These are phyloP conservation scores for Engystomops pustulosus DNA, from an alignment of 2,113 vertebrate genomes.

Conservation along the genomic window DNA sequence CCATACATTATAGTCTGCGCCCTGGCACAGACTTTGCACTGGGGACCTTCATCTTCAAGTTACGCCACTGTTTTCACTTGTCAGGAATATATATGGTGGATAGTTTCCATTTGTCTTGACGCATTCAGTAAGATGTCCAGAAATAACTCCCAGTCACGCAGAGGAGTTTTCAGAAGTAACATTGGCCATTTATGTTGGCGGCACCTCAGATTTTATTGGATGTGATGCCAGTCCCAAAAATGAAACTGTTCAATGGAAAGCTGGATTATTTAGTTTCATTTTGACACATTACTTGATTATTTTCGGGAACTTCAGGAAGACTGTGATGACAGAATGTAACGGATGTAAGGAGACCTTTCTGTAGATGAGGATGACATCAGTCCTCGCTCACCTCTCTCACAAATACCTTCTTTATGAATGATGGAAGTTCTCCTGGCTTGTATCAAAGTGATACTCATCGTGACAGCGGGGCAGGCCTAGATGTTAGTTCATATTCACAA, in stretches of 20 bases:
- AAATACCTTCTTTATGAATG: slow-evolving; percentile 21
- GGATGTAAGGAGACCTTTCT: neutral
- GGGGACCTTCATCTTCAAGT: too few relatives aligned
- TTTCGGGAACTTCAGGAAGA: neutral
- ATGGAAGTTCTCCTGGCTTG: neutral
- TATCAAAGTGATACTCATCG: neutral
- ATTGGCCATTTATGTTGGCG: slow-evolving; percentile 19
- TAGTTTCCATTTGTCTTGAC: neutral
- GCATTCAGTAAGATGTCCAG: neutral
- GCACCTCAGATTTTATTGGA: neutral
- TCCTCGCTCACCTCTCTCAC: neutral
- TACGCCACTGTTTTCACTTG: too few relatives aligned
- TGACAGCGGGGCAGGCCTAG: neutral
- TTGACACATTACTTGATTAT: slow-evolving; percentile 14
- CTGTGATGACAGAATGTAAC: neutral
- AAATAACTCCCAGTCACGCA: neutral
- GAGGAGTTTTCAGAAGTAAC: neutral
- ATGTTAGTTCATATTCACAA: neutral
- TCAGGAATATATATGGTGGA: neutral
- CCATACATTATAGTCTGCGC: too few relatives aligned
- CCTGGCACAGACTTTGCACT: too few relatives aligned
- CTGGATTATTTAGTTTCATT: neutral
- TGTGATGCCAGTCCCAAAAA: neutral
- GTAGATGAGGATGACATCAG: slow-evolving; percentile 25
- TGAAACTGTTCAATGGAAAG: slow-evolving; percentile 13